Conservation (phyloP, 2,888 invertebrate genomes). For the Plebejus anna region DNA sequence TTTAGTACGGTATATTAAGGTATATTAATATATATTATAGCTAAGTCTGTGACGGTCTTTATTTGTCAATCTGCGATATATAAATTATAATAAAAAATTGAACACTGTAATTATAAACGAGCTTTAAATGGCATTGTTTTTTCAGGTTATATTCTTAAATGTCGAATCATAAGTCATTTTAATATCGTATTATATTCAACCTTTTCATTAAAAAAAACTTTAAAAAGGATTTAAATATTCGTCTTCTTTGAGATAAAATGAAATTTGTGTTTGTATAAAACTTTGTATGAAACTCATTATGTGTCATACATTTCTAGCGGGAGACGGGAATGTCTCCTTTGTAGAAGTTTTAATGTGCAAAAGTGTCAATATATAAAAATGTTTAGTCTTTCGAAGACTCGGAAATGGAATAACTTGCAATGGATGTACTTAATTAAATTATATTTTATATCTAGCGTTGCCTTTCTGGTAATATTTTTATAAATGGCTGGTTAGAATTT, state of each 20-base stretch:
- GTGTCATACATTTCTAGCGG: constrained; percentile 2
- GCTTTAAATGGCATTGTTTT: too few species aligned
- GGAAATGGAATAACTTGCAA: not conserved
- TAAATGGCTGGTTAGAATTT: too few species aligned
- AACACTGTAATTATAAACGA: too few species aligned
- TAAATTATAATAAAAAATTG: too few species aligned
- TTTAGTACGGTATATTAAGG: too few species aligned
- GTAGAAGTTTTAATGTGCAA: not conserved
- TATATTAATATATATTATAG: too few species aligned
- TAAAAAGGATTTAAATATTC: not conserved
- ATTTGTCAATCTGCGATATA: too few species aligned
- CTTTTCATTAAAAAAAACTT: not conserved
- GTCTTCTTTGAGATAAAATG: not conserved
- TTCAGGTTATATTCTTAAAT: too few species aligned
- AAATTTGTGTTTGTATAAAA: not conserved
- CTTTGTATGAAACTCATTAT: constrained; percentile 15
- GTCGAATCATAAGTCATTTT: not conserved
- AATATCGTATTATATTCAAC: not conserved
- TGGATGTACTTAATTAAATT: too few species aligned
- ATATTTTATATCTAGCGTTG: too few species aligned
- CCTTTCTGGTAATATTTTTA: too few species aligned
- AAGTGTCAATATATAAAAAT: not conserved
- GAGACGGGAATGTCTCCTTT: not conserved
- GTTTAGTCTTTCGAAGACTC: not conserved
- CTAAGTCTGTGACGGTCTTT: too few species aligned